A percentile compares a stretch with the other conserved stretches of the same genome.
phyloP scores from a whole-genome alignment of 2,113 vertebrate genomes.

The Pseudorectes ferrugineus region DNA sequence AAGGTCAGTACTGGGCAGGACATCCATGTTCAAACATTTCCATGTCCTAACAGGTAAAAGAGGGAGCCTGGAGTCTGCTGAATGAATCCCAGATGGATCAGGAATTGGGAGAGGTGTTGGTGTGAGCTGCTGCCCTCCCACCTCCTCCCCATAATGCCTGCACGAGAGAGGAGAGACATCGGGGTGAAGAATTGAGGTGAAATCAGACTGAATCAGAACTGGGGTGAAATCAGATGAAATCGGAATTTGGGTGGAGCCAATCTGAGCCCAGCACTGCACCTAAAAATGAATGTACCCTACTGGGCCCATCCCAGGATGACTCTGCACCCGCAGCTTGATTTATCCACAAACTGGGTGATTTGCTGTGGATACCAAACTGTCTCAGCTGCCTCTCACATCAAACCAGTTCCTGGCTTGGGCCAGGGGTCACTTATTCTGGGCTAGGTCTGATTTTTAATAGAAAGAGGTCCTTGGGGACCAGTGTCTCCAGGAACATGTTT shows the following conservation, averaged over 20 bases:
- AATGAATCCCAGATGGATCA: neutral
- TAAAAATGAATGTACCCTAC: fast-evolving
- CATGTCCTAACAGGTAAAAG: neutral
- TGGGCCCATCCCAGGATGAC: neutral
- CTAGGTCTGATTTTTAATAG: neutral
- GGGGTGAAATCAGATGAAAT: neutral
- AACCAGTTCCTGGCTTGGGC: neutral
- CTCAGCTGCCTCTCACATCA: neutral
- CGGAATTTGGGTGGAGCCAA: neutral
- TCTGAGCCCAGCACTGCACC: neutral
- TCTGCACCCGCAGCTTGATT: neutral
- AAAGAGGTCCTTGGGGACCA: neutral
- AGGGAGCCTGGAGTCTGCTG: neutral
- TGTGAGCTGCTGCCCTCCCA: fast-evolving
- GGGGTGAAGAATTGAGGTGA: neutral
- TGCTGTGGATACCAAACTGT: neutral
- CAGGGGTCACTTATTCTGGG: neutral
- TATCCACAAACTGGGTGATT: neutral
- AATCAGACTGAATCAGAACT: neutral
- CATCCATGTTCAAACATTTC: neutral
- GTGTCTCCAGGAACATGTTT: neutral
- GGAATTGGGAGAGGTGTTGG: neutral
- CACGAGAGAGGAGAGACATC: fast-evolving
- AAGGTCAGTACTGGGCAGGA: neutral
- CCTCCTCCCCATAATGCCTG: neutral